These are phyloP conservation scores for Rotaria macrura DNA, from an alignment of 2,888 invertebrate genomes.

Conservation along the genomic window DNA sequence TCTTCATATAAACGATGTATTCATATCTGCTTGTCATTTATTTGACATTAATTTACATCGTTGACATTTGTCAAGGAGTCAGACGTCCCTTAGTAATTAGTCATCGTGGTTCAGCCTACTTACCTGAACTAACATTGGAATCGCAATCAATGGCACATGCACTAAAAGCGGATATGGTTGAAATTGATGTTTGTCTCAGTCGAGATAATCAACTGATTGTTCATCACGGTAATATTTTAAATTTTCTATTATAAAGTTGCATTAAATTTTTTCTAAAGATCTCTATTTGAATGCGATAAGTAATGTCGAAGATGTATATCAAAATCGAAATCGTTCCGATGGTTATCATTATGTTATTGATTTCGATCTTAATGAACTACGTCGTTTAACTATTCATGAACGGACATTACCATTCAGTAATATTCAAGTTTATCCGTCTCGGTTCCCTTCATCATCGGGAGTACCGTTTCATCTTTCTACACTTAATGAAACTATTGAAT, in stretches of 20 bases:
- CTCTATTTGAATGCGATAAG: background rate
- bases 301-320: background rate
- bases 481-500: background rate
- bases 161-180: background rate
- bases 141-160: background rate
- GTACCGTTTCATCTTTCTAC: background rate
- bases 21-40: background rate
- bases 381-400: background rate
- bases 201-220: background rate
- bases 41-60: background rate
- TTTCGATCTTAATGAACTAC: constrained; percentile 8
- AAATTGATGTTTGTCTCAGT: constrained; percentile 14
- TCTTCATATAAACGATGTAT: background rate
- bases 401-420: background rate
- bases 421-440: background rate
- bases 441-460: background rate
- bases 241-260: background rate
- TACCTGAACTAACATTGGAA: background rate
- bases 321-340: background rate
- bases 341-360: background rate
- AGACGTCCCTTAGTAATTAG: background rate
- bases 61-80: background rate
- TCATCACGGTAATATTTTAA: background rate
- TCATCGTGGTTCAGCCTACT: background rate
- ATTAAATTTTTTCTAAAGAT: background rate